These are phyloP conservation scores for Celastrina argiolus DNA, from an alignment of 2,888 invertebrate genomes.

Conservation along the genomic window DNA sequence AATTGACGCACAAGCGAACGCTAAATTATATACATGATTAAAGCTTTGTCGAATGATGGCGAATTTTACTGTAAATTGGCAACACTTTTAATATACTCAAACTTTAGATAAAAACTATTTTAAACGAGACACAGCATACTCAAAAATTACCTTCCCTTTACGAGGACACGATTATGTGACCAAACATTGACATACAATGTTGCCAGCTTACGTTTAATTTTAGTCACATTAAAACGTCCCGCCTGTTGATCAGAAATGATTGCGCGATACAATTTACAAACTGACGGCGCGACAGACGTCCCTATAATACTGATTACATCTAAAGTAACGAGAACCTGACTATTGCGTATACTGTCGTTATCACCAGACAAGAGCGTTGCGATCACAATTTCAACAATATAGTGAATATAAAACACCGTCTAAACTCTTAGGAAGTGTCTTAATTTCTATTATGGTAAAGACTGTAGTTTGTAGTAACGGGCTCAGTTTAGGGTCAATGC, in stretches of 20 bases:
- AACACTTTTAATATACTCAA: constrained; percentile 27
- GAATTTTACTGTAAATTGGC: constrained; percentile 27
- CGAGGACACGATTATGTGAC: too few relatives aligned
- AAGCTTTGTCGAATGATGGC: constrained; percentile 25
- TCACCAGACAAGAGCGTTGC: not conserved
- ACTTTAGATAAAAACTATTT: not conserved
- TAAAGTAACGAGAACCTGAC: not conserved
- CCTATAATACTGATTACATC: not conserved
- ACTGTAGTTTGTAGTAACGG: constrained; percentile 3
- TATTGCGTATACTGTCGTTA: not conserved
- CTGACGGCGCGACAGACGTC: not conserved
- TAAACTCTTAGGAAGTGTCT: not conserved
- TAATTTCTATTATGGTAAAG: not conserved
- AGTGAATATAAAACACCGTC: not conserved
- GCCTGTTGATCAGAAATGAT: not conserved
- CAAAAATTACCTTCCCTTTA: too few relatives aligned
- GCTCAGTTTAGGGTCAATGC: not conserved
- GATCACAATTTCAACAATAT: not conserved
- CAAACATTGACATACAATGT: constrained; percentile 21
- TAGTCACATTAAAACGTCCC: not conserved
- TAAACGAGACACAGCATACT: too few relatives aligned
- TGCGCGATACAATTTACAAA: not conserved
- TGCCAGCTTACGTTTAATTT: constrained; percentile 26
- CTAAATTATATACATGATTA: constrained; percentile 23
- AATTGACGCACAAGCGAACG: constrained; percentile 43